phyloP scores from a whole-genome alignment of 1,140 invertebrate species.

The Habropoda laboriosa region DNA sequence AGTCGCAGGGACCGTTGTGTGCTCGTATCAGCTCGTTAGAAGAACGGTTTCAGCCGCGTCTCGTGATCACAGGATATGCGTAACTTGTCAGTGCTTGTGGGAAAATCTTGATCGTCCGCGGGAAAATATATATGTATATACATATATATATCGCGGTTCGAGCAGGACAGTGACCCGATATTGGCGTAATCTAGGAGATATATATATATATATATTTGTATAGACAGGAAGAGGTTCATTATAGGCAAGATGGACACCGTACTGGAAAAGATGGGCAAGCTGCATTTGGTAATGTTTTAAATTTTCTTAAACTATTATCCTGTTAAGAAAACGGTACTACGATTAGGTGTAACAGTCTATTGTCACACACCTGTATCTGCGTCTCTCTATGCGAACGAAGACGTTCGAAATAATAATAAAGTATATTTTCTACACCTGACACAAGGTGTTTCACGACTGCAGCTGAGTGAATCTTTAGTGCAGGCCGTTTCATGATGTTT shows the following conservation, averaged over 20 bases:
- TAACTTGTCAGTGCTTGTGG: constrained; percentile 25
- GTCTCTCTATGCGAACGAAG: no score
- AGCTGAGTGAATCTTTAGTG: no score
- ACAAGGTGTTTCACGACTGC: no score
- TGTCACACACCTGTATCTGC: no score
- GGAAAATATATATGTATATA: no score
- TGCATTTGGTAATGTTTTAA: constrained; percentile 79
- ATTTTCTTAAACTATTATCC: no score
- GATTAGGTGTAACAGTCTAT: no score
- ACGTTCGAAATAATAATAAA: no score
- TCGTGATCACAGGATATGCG: constrained; percentile 17
- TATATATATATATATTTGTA: no score
- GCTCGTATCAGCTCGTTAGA: background rate
- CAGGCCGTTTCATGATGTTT: background rate
- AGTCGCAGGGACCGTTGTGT: background rate
- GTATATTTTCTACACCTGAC: no score
- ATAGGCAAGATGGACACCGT: constrained; percentile 77
- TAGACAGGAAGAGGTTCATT: background rate
- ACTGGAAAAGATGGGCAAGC: constrained; percentile 80
- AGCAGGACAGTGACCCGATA: background rate
- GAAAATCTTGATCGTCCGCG: constrained; percentile 28
- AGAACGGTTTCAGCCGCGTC: background rate
- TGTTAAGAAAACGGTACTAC: no score
- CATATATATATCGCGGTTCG: background rate
- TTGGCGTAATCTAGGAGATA: background rate